A percentile compares a stretch with the other conserved stretches of the same genome.
Conservation (phyloP, 2,113 vertebrate species). For the Penelope pileata region DNA sequence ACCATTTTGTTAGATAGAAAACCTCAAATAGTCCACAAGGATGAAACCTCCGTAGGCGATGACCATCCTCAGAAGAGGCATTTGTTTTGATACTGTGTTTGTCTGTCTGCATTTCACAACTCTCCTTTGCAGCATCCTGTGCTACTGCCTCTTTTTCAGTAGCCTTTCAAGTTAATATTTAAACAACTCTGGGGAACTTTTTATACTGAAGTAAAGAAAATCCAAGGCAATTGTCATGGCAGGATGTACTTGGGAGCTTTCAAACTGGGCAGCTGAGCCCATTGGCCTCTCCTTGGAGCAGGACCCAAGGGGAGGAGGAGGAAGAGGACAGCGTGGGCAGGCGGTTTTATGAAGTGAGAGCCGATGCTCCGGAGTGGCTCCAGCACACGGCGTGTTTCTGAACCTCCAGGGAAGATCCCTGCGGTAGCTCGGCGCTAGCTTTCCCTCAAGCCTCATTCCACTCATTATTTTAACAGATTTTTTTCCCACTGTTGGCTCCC, state of each 20-base stretch:
- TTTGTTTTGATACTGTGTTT: neutral
- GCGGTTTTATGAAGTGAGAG: constrained; percentile 10
- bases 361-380: constrained; percentile 3
- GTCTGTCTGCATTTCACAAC: neutral
- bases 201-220: neutral
- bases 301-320: neutral
- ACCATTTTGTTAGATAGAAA: neutral
- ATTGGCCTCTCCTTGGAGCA: neutral
- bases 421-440: accelerated
- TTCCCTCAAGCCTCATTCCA: neutral
- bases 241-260: neutral
- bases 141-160: neutral
- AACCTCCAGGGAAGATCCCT: neutral
- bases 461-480: neutral
- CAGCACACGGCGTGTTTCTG: neutral
- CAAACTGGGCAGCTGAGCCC: neutral
- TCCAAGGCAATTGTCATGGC: neutral
- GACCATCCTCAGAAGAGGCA: neutral
- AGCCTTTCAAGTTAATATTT: neutral
- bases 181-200: neutral
- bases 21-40: neutral
- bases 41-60: neutral
- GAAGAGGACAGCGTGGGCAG: neutral
- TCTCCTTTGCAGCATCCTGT: neutral
- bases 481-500: neutral